Base-by-base conservation (phyloP, 2,113 vertebrate genomes). In the Miniopterus natalensis region DNA sequence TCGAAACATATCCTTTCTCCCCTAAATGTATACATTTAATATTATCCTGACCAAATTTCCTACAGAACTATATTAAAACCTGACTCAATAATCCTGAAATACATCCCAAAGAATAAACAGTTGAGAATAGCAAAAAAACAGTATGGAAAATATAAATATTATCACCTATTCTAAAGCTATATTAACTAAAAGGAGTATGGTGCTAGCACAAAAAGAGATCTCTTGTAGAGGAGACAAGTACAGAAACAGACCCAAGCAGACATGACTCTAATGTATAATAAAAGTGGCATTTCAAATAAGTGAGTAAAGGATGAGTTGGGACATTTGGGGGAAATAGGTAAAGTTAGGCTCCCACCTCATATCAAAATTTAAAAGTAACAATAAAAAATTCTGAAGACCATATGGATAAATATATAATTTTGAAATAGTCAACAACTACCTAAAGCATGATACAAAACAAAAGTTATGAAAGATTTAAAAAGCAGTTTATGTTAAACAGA, bases 381-480 rank as follows among this genome's bases (percentile, higher is more conserved):
- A 78, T 42, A 20, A 84, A 73, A 73, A 65, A 45, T 27, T 15
- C 9, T 75, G 71, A 70, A 81, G 51, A 84, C 77, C 18, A 59
- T 59, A 84, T n/a, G n/a, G 61, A 18, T 70, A 53, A 84, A 61
- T 51, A 31, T 29, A 1, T 55, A 49, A 57, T 88, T 83, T 36
- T 49, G 49, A 49, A 17, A 65, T 74, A 14, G 36, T 11, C 53
- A 90, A 59, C 31, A 31, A 84, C 10, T 49, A 49, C 59, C 70
- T 68, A 84, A 75, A 75, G 51, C 31, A 79, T 45, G 59, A 85
- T 73, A 73, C 7, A 81, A 81, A 87, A 29, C 83, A 70, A 74
- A 81, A 81, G 59, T 65, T 65, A 73, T 17, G 55, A 75, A 65
- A 59, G 51, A 78, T 40, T 92, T 92, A 68, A 85, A 85, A 85